These are phyloP conservation scores for Acyrthosiphon pisum DNA, from an alignment of 1,140 invertebrate genomes.

Conservation along the genomic window DNA sequence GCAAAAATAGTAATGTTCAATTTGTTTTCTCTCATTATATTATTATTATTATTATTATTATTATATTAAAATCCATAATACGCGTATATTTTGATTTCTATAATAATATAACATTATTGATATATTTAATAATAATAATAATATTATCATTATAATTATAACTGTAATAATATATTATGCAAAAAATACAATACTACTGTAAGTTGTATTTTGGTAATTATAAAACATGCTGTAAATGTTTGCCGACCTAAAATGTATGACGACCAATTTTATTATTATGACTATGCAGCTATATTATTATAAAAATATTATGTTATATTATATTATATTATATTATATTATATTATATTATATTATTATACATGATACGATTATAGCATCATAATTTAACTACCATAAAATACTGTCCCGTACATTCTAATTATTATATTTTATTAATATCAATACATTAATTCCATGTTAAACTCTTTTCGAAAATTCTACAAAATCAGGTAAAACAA, in stretches of 20 bases:
- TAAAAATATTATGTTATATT: neutral
- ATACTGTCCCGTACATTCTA: neutral
- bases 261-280: slow-evolving; percentile 23
- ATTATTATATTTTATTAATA: slow-evolving; percentile 5
- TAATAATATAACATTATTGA: neutral
- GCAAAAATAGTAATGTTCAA: neutral
- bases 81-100: neutral
- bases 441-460: neutral
- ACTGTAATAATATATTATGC: neutral
- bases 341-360: neutral
- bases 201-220: slow-evolving; percentile 5
- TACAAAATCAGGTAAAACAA: neutral
- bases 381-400: neutral
- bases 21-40: neutral
- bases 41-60: neutral
- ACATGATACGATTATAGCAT: neutral
- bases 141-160: neutral
- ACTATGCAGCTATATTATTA: neutral
- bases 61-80: neutral
- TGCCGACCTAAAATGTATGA: neutral
- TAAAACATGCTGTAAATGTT: neutral
- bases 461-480: neutral
- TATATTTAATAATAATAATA: neutral
- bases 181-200: neutral
- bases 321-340: neutral